phyloP scores from a whole-genome alignment of 2,797 vertebrate species.

The Zenarchopterus dispar region DNA sequence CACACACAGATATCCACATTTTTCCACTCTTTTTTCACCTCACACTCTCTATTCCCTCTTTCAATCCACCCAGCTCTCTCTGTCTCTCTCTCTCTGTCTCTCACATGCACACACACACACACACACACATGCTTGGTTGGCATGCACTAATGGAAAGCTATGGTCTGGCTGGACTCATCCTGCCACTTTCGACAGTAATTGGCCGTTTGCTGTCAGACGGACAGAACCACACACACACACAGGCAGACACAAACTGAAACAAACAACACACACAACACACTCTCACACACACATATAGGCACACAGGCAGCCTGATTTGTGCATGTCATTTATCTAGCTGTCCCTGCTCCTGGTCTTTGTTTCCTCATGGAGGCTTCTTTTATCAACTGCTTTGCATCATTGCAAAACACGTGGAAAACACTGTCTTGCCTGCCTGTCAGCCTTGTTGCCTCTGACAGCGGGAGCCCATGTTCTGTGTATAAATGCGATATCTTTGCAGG shows the following conservation, averaged over 20 bases:
- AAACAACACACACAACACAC: conserved; percentile 31
- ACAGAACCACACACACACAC: conserved; percentile 48
- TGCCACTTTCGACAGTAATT: conserved; percentile 75
- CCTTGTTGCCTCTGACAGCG: conserved; percentile 54
- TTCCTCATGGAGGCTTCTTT: conserved; percentile 55
- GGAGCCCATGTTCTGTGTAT: conserved; percentile 51
- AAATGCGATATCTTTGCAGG: conserved; percentile 67
- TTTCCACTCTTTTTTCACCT: conserved; percentile 62
- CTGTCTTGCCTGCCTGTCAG: conserved; percentile 47
- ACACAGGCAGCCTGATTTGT: conserved; percentile 48
- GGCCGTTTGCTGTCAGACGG: conserved; percentile 73
- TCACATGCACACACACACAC: conserved; percentile 32
- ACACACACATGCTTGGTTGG: conserved; percentile 55
- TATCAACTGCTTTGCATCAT: conserved; percentile 67
- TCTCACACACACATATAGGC: conserved; percentile 6
- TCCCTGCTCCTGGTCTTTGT: conserved; percentile 62
- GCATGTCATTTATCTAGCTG: conserved; percentile 59
- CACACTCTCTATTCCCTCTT: too few relatives aligned
- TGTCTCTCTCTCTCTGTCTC: conserved; percentile 17
- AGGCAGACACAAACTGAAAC: conserved; percentile 19
- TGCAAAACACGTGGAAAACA: conserved; percentile 49
- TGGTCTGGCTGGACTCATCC: conserved; percentile 77
- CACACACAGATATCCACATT: conserved; percentile 31
- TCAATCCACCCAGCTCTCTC: conserved; percentile 36
- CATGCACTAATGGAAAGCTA: conserved; percentile 75